phyloP scores from a whole-genome alignment of 2,797 vertebrate species.

The Protosalanx chinensis region DNA sequence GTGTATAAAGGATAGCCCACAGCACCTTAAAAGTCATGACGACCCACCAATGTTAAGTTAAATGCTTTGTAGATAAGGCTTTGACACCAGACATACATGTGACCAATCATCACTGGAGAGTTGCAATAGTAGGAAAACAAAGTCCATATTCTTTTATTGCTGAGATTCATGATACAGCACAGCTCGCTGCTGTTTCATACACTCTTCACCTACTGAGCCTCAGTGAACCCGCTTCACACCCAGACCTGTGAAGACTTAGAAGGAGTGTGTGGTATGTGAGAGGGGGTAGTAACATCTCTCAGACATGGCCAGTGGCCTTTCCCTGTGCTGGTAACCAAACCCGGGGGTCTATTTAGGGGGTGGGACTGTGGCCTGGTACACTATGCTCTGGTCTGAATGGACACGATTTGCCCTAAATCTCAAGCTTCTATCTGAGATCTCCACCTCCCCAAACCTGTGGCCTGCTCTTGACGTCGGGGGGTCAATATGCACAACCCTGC shows the following conservation, averaged over 20 bases:
- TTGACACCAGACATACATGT: too few species aligned
- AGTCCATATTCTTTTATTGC: background rate
- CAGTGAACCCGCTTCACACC: too few species aligned
- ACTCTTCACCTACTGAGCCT: too few species aligned
- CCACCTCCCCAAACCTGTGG: background rate
- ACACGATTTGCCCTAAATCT: too few species aligned
- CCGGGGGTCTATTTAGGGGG: conserved; percentile 51
- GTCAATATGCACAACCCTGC: background rate
- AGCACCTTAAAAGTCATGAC: background rate
- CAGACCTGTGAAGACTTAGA: background rate
- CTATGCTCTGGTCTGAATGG: too few species aligned
- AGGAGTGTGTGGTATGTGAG: background rate
- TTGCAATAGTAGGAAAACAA: background rate
- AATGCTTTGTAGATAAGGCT: background rate
- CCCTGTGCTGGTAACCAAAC: conserved; percentile 45
- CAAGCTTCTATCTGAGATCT: too few species aligned
- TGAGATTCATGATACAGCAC: background rate
- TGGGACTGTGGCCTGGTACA: conserved; percentile 26
- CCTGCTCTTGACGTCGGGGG: background rate
- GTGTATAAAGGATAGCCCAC: background rate
- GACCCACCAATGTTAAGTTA: background rate
- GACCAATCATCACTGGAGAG: background rate
- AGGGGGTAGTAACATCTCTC: background rate
- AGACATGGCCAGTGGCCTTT: conserved; percentile 28
- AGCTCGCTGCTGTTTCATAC: too few species aligned